These are phyloP conservation scores for Penaeus chinensis DNA, from an alignment of 1,140 invertebrate genomes.

Conservation along the genomic window DNA sequence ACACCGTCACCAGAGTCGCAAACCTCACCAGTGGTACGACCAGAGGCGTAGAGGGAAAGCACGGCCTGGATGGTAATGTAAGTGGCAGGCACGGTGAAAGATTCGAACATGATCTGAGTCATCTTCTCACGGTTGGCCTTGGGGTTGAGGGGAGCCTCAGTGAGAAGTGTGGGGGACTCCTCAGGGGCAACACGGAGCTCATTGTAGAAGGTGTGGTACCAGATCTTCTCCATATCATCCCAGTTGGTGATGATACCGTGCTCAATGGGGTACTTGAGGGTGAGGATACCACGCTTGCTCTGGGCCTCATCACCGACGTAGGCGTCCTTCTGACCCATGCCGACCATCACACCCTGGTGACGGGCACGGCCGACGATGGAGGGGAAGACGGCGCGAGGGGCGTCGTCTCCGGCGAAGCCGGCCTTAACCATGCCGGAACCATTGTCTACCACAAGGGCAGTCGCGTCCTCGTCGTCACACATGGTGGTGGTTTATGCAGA, in stretches of 20 bases:
- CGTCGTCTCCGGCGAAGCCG: slow-evolving; percentile 76
- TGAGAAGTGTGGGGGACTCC: slow-evolving; percentile 91
- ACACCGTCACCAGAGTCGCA: too few species aligned
- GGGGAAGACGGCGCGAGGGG: slow-evolving; percentile 77
- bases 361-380: slow-evolving; percentile 75
- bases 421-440: slow-evolving; percentile 77
- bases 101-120: slow-evolving; percentile 77
- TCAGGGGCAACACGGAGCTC: slow-evolving; percentile 93
- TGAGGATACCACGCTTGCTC: slow-evolving; percentile 90
- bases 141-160: slow-evolving; percentile 92
- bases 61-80: too few species aligned
- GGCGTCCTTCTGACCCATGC: slow-evolving; percentile 92
- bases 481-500: too few species aligned
- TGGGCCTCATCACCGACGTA: slow-evolving; percentile 94
- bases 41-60: too few species aligned
- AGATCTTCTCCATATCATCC: slow-evolving; percentile 98
- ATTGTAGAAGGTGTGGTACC: slow-evolving; percentile 96
- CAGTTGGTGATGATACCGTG: slow-evolving; percentile 96
- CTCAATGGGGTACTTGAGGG: slow-evolving; percentile 92
- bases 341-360: slow-evolving; percentile 83
- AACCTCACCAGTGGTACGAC: too few species aligned
- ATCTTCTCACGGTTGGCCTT: slow-evolving; percentile 85
- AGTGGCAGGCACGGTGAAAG: slow-evolving; percentile 66
- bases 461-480: too few species aligned
- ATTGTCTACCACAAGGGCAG: slow-evolving; percentile 69